Evolutionary conservation across 1,140 invertebrate species (phyloP).

Genomic region (Hyphantria cunea): DNA sequence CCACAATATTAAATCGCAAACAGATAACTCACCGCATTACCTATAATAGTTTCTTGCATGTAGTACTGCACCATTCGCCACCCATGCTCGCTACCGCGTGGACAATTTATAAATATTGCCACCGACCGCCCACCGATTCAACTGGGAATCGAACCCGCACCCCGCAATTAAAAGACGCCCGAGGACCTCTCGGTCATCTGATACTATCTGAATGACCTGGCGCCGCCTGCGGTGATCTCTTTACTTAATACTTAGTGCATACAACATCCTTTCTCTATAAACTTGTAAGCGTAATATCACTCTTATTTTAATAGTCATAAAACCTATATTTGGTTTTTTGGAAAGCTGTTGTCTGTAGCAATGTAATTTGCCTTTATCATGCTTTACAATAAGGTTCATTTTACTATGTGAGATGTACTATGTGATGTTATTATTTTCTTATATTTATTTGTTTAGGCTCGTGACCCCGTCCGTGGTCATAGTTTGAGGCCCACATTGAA

Average conservation of each 20-base stretch:
- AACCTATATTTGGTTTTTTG: neutral
- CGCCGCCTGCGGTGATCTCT: conserved; percentile 44
- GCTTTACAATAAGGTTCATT: neutral
- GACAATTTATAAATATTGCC: conserved; percentile 42
- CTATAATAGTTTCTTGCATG: conserved; percentile 6
- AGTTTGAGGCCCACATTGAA: conserved; percentile 28
- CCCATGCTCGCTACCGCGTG: conserved; percentile 40
- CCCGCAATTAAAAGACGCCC: conserved; percentile 56
- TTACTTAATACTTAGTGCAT: conserved; percentile 15
- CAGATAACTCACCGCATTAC: conserved; percentile 12
- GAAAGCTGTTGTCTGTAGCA: neutral
- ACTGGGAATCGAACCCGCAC: conserved; percentile 42
- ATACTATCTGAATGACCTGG: conserved; percentile 51
- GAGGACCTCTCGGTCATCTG: conserved; percentile 49
- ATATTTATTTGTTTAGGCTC: conserved; percentile 15
- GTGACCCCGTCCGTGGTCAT: conserved; percentile 35
- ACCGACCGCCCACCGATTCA: conserved; percentile 32
- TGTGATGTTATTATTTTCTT: conserved; percentile 19
- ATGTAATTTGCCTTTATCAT: neutral
- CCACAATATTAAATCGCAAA: conserved; percentile 12
- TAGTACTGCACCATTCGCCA: conserved; percentile 41
- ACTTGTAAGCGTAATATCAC: neutral
- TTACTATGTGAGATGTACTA: neutral
- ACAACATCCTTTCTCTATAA: conserved; percentile 14
- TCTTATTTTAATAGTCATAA: neutral